Percentiles rank a stretch among this genome's conserved stretches.
These are phyloP conservation scores for Colistium nudipinnis DNA, from an alignment of 2,113 vertebrate species.

Conservation along the genomic window DNA sequence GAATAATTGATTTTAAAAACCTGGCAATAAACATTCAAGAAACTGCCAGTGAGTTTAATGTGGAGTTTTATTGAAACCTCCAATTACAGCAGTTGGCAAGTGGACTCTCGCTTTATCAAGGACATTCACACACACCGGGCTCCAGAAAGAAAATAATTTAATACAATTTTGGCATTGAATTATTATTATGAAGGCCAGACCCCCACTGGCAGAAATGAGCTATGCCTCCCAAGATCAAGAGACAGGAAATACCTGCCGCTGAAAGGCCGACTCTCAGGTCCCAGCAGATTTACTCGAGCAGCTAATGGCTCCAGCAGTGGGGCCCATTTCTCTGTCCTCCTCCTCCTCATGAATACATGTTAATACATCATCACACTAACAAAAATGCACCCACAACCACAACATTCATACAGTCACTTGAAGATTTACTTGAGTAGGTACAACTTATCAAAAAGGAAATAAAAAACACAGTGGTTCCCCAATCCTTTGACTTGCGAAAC, in stretches of 20 bases:
- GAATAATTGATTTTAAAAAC: constrained; percentile 5
- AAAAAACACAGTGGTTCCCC: no score
- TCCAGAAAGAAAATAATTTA: constrained; percentile 58
- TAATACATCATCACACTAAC: constrained; percentile 5
- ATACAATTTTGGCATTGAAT: constrained; percentile 79
- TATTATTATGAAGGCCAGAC: constrained; percentile 70
- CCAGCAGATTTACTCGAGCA: constrained; percentile 72
- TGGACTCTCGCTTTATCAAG: not conserved
- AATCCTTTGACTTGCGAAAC: no score
- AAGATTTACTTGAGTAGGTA: no score
- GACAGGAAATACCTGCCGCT: constrained; percentile 80
- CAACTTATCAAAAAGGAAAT: no score
- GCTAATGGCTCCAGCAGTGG: constrained; percentile 66
- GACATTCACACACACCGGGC: constrained; percentile 11
- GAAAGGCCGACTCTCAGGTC: constrained; percentile 59
- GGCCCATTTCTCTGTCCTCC: constrained; percentile 53
- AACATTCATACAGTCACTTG: constrained; percentile 4
- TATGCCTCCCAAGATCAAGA: constrained; percentile 77
- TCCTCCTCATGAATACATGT: constrained; percentile 51
- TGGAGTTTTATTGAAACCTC: constrained; percentile 26
- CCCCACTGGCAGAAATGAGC: constrained; percentile 73
- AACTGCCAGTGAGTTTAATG: not conserved
- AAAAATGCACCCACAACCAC: constrained; percentile 4
- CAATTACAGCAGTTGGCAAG: constrained; percentile 26
- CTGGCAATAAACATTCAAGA: constrained; percentile 13